Evolutionary conservation across 1,140 invertebrate species (phyloP).

Genomic region (Caerostris extrusa): DNA sequence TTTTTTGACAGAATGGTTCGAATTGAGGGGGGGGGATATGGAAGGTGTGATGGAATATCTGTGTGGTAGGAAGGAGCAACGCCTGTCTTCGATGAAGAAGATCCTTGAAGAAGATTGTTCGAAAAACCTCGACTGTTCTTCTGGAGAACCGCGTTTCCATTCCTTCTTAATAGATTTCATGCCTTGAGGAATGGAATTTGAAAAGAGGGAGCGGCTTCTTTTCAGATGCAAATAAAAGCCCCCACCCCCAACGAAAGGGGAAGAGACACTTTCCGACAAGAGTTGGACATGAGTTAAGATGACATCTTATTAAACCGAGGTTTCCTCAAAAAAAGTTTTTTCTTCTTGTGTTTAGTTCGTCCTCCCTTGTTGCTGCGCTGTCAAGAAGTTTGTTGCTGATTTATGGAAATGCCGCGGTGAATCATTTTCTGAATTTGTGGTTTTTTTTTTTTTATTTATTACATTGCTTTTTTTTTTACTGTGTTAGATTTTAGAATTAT

Average conservation of each 20-base stretch:
- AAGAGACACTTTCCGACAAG: background rate
- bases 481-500: background rate
- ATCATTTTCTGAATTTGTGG: background rate
- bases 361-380: background rate
- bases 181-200: conserved; percentile 17
- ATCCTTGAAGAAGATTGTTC: background rate
- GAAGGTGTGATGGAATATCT: background rate
- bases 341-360: background rate
- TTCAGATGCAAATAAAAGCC: conserved; percentile 19
- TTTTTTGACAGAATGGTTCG: background rate
- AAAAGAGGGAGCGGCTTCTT: background rate
- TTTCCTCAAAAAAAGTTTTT: background rate
- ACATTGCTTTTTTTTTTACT: background rate
- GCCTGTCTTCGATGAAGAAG: conserved; percentile 1
- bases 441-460: background rate
- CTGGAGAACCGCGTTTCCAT: background rate
- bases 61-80: background rate
- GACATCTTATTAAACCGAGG: conserved; percentile 30
- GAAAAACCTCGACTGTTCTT: background rate
- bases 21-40: background rate
- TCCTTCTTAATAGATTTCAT: conserved; percentile 21
- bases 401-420: conserved; percentile 4
- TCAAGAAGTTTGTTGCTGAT: background rate
- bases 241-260: background rate
- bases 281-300: conserved; percentile 20